These are phyloP conservation scores for Pharmacophagus antenor DNA, from an alignment of 2,888 invertebrate genomes.

Conservation along the genomic window DNA sequence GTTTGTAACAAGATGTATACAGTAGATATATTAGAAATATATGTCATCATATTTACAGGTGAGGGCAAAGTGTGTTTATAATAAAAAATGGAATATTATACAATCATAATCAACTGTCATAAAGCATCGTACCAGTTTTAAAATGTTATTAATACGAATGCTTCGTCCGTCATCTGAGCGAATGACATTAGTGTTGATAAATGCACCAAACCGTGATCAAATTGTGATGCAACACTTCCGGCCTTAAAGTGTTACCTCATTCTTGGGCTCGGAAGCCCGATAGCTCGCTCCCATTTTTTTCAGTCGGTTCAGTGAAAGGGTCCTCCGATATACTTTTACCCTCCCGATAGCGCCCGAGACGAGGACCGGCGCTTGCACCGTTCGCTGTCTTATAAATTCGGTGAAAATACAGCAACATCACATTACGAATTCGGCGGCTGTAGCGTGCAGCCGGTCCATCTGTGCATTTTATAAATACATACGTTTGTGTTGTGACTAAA, in stretches of 20 bases:
- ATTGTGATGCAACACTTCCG: constrained; percentile 69
- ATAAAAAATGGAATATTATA: no score
- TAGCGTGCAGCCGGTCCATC: constrained; percentile 65
- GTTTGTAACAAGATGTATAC: no score
- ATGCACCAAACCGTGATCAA: constrained; percentile 61
- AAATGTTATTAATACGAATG: constrained; percentile 2
- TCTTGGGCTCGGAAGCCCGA: constrained; percentile 70
- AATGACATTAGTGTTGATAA: constrained; percentile 49
- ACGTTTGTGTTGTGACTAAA: constrained; percentile 53
- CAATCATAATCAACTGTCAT: no score
- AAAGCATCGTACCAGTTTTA: no score
- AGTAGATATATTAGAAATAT: no score
- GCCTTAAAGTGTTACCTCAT: constrained; percentile 67
- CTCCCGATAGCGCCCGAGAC: constrained; percentile 55
- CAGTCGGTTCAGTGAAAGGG: constrained; percentile 76
- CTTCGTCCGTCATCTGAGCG: constrained; percentile 29
- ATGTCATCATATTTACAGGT: no score
- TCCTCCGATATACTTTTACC: constrained; percentile 75
- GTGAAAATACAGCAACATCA: constrained; percentile 72
- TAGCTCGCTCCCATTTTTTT: constrained; percentile 75
- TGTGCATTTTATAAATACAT: constrained; percentile 41
- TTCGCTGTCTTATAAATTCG: constrained; percentile 77
- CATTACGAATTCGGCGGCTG: constrained; percentile 80
- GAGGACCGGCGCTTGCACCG: constrained; percentile 54
- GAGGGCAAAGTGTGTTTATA: no score